These are phyloP conservation scores for Lepisosteus osseus DNA, from an alignment of 2,113 vertebrate species.

Conservation along the genomic window DNA sequence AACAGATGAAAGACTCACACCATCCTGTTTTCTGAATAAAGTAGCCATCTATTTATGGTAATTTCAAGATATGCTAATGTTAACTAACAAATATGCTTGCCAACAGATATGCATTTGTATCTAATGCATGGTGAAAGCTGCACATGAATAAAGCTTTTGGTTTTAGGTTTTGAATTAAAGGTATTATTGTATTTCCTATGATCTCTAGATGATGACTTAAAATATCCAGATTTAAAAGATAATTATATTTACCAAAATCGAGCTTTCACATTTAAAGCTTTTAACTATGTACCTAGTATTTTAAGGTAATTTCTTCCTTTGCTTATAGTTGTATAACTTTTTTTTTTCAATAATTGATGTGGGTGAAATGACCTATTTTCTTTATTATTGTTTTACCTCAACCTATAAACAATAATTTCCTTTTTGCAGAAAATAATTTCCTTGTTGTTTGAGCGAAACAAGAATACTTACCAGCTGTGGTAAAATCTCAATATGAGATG, in stretches of 20 bases:
- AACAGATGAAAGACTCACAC: neutral
- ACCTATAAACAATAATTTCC: neutral
- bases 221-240: too few species aligned
- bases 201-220: too few species aligned
- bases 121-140: neutral
- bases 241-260: too few species aligned
- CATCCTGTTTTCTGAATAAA: neutral
- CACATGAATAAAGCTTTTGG: too few species aligned
- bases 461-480: constrained; percentile 22
- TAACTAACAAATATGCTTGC: neutral
- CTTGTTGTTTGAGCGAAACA: constrained; percentile 6
- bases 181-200: too few species aligned
- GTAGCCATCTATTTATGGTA: neutral
- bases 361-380: neutral
- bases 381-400: constrained; percentile 1
- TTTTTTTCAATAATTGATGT: neutral
- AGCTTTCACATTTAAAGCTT: too few species aligned
- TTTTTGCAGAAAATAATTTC: constrained; percentile 18
- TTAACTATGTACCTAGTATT: too few species aligned
- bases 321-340: neutral
- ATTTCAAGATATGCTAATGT: neutral
- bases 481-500: constrained; percentile 51
- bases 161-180: too few species aligned
- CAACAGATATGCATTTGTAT: neutral
- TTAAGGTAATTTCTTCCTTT: neutral